Percentiles rank a stretch among this genome's conserved stretches.
phyloP scores from a whole-genome alignment of 2,113 vertebrate genomes.

The Zapus hudsonius region DNA sequence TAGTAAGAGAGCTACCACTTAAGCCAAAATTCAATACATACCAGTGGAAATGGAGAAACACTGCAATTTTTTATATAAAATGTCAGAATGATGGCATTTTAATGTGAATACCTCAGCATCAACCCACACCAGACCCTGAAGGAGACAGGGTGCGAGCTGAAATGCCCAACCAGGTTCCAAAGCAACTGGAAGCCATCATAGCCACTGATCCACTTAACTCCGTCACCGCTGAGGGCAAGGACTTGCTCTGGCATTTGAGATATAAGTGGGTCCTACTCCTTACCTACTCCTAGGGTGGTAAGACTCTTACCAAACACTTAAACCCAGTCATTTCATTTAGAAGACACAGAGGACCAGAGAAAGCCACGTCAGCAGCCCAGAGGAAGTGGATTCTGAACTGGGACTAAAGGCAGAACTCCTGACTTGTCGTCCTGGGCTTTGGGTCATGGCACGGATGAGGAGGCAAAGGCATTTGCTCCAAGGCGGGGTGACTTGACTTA shows the following conservation, averaged over 20 bases:
- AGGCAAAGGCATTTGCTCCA: background rate
- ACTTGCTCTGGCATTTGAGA: slow-evolving; percentile 97
- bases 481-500: background rate
- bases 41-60: no score
- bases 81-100: no score
- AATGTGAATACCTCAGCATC: slow-evolving; percentile 96
- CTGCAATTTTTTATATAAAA: no score
- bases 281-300: no score
- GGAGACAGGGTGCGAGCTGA: slow-evolving; percentile 92
- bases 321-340: background rate
- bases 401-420: slow-evolving; percentile 1
- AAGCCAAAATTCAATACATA: background rate
- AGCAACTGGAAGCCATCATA: slow-evolving; percentile 96
- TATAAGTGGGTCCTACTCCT: no score
- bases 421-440: background rate
- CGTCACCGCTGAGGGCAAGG: slow-evolving; percentile 96
- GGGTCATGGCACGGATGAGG: background rate
- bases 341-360: background rate
- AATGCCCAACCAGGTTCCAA: slow-evolving; percentile 98
- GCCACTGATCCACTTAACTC: slow-evolving; percentile 95
- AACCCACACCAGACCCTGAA: slow-evolving; percentile 82
- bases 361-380: background rate
- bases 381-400: background rate
- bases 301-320: background rate
- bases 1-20: background rate